Evolutionary conservation across 2,888 invertebrate species (phyloP), one percentile per base, ranked within the genome.

Genomic region (Lasioglossum oenotherae): DNA sequence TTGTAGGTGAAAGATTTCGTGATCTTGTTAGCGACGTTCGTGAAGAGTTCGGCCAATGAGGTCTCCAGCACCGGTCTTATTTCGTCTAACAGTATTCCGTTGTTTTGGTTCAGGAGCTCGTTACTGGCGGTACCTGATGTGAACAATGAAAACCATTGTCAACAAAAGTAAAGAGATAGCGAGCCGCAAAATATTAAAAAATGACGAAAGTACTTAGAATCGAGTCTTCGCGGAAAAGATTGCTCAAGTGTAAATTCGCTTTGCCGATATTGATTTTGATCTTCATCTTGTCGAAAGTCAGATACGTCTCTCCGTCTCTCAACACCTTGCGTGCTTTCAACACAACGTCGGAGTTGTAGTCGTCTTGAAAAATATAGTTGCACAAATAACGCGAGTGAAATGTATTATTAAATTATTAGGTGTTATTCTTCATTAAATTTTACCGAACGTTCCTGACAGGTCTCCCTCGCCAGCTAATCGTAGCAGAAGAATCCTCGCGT

Each of bases 21-120:
- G 85, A 97, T 97, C 93, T 96, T 97, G 92, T 97, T 97, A 0
- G 97, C 97, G 92, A 97, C 97, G 87, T 96, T 96, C 0, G 97
- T 97, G 91, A 97, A 97, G 82, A 97, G 96, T 74, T 97, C 96
- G 3, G 96, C 96, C 71, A 97, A 95, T 27, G 97, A 96, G 71
- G 96, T 95, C 92, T 97, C 97, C 92, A 97, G 93, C 38, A 96
- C 96, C 12, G 97, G 97, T 87, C 96, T 96, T 89, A 97, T 96
- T 95, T 97, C 97, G 86, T 96, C 96, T n/a, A 97, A 92, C 91
- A 97, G 96, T 0, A 97, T 95, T 85, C 96, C 96, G 4, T 97
- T 96, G 94, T 97, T 97, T 69, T 97, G 96, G 91, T 97, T 97
- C 84, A 97, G 96, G 74, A 97, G 96, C 86, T 97, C 96, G 95